phyloP scores from a whole-genome alignment of 53 echinoderm and acorn worm species.

The Actinopyga echinites region DNA sequence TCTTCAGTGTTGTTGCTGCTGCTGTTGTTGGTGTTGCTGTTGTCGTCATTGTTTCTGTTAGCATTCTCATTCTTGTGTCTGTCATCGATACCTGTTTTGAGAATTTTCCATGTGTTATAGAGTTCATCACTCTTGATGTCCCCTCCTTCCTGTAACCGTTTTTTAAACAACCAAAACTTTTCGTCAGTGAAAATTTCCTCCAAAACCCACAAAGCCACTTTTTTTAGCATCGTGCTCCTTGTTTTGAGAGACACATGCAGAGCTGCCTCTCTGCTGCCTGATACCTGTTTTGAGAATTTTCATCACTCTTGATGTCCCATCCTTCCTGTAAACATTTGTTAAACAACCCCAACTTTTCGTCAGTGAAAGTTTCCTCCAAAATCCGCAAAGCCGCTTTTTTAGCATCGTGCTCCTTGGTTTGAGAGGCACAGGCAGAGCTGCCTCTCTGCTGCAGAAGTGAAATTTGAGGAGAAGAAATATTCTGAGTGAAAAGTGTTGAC shows the following conservation, averaged over 20 bases:
- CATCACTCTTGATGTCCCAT: neutral
- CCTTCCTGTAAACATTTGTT: neutral
- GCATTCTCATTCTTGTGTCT: neutral
- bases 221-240: neutral
- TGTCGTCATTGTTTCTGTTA: neutral
- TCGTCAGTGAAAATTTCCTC: neutral
- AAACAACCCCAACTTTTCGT: neutral
- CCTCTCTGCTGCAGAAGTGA: too few relatives aligned
- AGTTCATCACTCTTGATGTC: neutral
- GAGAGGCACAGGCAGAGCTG: neutral
- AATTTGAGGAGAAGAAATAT: too few relatives aligned
- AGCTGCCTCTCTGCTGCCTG: neutral
- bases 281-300: neutral
- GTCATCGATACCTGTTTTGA: neutral
- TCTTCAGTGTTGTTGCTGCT: neutral
- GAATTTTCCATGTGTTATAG: neutral
- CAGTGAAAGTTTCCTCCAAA: neutral
- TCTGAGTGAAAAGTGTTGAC: too few relatives aligned
- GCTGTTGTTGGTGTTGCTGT: neutral
- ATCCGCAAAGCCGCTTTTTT: neutral
- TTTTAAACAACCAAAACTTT: neutral
- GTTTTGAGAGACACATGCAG: neutral
- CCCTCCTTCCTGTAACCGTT: neutral
- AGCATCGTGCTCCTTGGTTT: neutral
- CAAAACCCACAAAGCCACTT: neutral